These are phyloP conservation scores for Biston betularia DNA, from an alignment of 2,888 invertebrate genomes.

Conservation along the genomic window DNA sequence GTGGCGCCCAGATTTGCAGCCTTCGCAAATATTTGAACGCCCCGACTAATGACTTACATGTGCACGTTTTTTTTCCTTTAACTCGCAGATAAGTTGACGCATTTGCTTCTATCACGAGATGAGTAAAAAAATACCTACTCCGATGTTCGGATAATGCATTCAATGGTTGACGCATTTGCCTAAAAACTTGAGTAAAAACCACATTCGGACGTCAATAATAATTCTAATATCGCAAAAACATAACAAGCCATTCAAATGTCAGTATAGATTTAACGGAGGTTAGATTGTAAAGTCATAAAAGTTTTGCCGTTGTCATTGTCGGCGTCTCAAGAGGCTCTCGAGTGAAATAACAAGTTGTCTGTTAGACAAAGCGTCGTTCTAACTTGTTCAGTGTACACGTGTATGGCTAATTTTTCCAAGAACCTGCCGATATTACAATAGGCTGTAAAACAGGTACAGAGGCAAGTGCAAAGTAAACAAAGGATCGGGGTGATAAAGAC, in stretches of 20 bases:
- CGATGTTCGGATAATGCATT: conserved; percentile 34
- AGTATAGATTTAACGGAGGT: conserved; percentile 18
- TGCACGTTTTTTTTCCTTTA: conserved; percentile 67
- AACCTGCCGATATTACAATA: conserved; percentile 57
- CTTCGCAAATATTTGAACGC: conserved; percentile 78
- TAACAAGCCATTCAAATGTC: conserved; percentile 23
- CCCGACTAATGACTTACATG: conserved; percentile 82
- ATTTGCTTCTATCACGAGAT: conserved; percentile 47
- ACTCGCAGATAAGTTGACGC: conserved; percentile 56
- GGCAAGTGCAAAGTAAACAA: conserved; percentile 74
- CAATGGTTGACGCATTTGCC: conserved; percentile 31
- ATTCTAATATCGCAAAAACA: conserved; percentile 19
- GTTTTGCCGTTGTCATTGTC: conserved; percentile 35
- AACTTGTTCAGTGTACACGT: conserved; percentile 62
- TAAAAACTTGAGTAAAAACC: conserved; percentile 26
- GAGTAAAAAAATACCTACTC: conserved; percentile 44
- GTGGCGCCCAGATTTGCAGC: conserved; percentile 80
- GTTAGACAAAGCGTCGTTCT: conserved; percentile 52
- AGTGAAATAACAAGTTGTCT: conserved; percentile 55
- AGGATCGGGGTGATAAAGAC: conserved; percentile 64
- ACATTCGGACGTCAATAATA: conserved; percentile 21
- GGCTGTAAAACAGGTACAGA: conserved; percentile 67
- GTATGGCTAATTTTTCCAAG: conserved; percentile 68
- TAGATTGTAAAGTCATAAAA: conserved; percentile 46
- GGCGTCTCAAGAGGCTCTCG: conserved; percentile 55